Evolutionary conservation across 2,888 invertebrate species (phyloP), one percentile per base, ranked within the genome.

Genomic region (Julus scandinavius): DNA sequence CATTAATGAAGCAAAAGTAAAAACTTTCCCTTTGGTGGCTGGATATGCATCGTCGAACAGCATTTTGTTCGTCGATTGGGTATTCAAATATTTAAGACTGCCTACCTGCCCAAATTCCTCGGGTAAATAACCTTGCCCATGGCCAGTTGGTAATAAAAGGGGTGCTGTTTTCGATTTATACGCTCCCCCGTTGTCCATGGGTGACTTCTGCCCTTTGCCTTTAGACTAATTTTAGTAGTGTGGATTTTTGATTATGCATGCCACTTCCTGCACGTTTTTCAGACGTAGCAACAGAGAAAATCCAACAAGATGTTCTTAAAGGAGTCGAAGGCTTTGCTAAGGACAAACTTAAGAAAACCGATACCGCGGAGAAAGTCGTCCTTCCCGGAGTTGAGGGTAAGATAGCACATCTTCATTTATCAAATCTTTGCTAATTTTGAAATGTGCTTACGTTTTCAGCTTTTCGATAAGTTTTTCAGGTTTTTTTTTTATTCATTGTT

Each of bases 331-430:
- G 95, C 90, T 97, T 97, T 92, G 96, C 97, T 93, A 94, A 96
- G 89, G 95, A 94, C 91, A 95, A 95, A 92, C 93, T 97, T 93
- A 97, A 97, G 93, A 97, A 97, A 93, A 96, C 97, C 87, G 96
- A 97, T 93, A 98, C 98, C 89, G 95, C 96, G 91, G 97, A 97
- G 92, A 98, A 98, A 93, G 97, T 97, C 93, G 95, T 97, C 88
- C 95, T 98, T 91, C 98, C 98, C 85, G 97, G 97, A 92, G 97
- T 97, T 95, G 96, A 96, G 94, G 97, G 98, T 98, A 94, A 92
- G 84, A 11, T 41, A 1, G 54, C 85, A 85, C 15, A 15, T 3
- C 11, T 15, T 88, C 41, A 86, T 38, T 85, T 2, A 45, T 45
- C 41, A 45, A 5, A 13, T 13, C 20, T 4, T 63, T 63, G 63